Percentiles rank a stretch among this genome's conserved stretches.
These are phyloP conservation scores for Corticium candelabrum DNA, from an alignment of 37 sponge, comb jelly and placozoan genomes.

Conservation along the genomic window DNA sequence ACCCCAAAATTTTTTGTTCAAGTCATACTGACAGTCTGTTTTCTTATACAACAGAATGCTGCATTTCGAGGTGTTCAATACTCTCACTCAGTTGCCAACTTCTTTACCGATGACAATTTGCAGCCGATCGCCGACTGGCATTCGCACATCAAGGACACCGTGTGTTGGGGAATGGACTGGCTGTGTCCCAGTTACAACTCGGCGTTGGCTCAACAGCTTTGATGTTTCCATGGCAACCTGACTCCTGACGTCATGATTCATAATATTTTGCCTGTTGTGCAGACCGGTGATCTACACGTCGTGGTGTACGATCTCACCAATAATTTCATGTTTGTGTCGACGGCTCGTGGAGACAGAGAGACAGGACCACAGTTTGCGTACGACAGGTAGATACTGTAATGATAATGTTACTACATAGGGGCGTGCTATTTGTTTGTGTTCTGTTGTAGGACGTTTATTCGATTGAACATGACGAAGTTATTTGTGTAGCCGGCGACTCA, in stretches of 20 bases:
- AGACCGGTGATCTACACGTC: slow-evolving; percentile 76
- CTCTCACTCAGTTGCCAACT: slow-evolving; percentile 57
- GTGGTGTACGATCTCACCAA: slow-evolving; percentile 65
- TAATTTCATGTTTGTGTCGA: slow-evolving; percentile 42
- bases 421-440: too few species aligned
- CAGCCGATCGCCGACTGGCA: slow-evolving; percentile 65
- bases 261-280: slow-evolving; percentile 65
- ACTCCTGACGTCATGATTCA: slow-evolving; percentile 56
- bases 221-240: slow-evolving; percentile 59
- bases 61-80: slow-evolving; percentile 78
- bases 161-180: slow-evolving; percentile 94
- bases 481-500: too few species aligned
- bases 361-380: slow-evolving; percentile 56
- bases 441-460: slow-evolving; percentile 35
- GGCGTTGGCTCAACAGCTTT: slow-evolving; percentile 51
- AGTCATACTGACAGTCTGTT: too few species aligned
- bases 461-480: slow-evolving; percentile 30
- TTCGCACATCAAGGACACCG: slow-evolving; percentile 47
- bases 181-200: slow-evolving; percentile 68
- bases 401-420: too few species aligned
- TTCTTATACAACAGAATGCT: slow-evolving; percentile 14
- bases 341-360: slow-evolving; percentile 55
- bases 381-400: slow-evolving; percentile 52
- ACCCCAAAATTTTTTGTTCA: too few species aligned
- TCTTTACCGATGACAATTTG: slow-evolving; percentile 48